A percentile compares a stretch with the other conserved stretches of the same genome.
Evolutionary conservation across 2,113 vertebrate genomes (phyloP).

Genomic region (Pomatorhinus ruficollis): DNA sequence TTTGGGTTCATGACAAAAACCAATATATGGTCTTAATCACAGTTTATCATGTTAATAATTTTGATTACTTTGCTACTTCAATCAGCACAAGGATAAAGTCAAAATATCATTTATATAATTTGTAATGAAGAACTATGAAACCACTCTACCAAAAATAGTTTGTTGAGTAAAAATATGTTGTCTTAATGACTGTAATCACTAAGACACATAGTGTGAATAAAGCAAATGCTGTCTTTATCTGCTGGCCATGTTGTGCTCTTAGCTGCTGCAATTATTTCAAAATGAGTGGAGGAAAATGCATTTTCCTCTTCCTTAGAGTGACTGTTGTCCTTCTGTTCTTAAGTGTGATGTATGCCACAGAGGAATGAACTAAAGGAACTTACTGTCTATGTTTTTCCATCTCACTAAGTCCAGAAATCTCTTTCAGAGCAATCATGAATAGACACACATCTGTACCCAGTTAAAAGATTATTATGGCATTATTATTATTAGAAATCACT

Average conservation of each 20-base stretch:
- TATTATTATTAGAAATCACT: neutral
- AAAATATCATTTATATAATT: neutral
- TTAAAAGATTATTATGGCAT: conserved; percentile 1
- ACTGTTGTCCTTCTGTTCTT: neutral
- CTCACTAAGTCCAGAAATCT: neutral
- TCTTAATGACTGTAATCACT: neutral
- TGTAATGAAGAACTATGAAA: neutral
- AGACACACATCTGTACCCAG: neutral
- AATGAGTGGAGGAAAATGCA: neutral
- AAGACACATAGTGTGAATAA: neutral
- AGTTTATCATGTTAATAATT: neutral
- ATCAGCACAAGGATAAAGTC: neutral
- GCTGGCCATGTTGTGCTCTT: neutral
- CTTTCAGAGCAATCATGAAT: neutral
- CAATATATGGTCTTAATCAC: neutral
- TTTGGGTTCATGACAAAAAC: neutral
- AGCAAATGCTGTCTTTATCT: neutral
- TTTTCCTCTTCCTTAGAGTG: neutral
- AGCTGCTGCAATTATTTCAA: neutral
- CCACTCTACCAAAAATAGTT: neutral
- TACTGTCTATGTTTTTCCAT: neutral
- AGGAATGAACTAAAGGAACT: neutral
- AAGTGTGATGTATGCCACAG: neutral
- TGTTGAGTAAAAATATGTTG: neutral
- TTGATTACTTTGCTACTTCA: neutral